Conservation (phyloP, 2,797 vertebrate species). For the Mormyrops boulengeri region DNA sequence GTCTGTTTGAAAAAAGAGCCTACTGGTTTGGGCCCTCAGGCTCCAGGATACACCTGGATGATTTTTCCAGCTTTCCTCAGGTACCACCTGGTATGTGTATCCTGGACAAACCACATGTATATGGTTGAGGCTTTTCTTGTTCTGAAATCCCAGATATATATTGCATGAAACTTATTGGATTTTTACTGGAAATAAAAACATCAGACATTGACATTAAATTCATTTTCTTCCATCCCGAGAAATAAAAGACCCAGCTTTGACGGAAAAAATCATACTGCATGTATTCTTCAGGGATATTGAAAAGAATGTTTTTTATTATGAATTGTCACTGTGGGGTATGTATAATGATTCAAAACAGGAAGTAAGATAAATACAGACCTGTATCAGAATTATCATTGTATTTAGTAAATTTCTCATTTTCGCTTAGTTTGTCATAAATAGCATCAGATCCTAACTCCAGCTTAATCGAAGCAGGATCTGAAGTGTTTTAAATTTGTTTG, state of each 20-base stretch:
- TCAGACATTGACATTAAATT: neutral
- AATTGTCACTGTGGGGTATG: neutral
- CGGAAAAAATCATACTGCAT: neutral
- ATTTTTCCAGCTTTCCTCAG: neutral
- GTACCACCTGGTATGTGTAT: neutral
- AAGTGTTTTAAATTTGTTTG: neutral
- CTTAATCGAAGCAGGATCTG: neutral
- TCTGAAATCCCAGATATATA: neutral
- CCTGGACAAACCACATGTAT: neutral
- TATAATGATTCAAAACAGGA: neutral
- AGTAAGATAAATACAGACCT: neutral
- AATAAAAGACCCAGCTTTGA: neutral
- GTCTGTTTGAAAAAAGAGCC: neutral
- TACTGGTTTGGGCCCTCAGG: neutral
- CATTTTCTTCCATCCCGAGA: neutral
- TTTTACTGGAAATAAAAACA: neutral
- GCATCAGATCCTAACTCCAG: neutral
- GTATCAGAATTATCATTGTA: neutral
- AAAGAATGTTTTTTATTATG: neutral
- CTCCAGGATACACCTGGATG: neutral
- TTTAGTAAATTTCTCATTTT: neutral
- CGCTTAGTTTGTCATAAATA: neutral
- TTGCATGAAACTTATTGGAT: neutral
- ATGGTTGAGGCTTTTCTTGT: neutral
- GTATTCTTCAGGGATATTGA: neutral